These are phyloP conservation scores for Ceuthmochares aereus DNA, from an alignment of 2,113 vertebrate genomes.

Conservation along the genomic window DNA sequence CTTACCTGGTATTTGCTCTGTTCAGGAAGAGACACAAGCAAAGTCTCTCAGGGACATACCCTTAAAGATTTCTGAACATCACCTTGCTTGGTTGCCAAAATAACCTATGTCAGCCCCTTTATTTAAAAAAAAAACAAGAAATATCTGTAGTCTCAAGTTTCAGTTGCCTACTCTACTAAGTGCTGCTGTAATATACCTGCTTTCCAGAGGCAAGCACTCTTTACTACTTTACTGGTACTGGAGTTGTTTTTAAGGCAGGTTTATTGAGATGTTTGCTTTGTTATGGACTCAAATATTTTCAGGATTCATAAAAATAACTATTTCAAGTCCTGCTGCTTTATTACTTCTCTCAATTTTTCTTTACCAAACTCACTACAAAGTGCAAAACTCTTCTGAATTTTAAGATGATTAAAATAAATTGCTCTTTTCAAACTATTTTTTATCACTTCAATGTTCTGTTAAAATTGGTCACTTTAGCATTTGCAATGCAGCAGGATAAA, in stretches of 20 bases:
- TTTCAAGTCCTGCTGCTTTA: background rate
- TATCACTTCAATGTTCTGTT: background rate
- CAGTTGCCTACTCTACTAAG: background rate
- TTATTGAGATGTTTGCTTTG: background rate
- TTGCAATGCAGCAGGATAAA: background rate
- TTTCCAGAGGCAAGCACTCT: background rate
- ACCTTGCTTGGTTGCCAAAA: background rate
- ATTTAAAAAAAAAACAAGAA: too few relatives aligned
- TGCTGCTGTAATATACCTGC: background rate
- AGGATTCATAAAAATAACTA: background rate
- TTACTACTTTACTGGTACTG: background rate
- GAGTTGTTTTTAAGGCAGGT: background rate
- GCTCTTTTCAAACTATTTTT: background rate
- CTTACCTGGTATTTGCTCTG: background rate
- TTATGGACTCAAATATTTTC: background rate
- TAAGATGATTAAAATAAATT: background rate
- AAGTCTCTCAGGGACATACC: background rate
- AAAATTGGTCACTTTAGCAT: background rate
- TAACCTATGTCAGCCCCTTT: background rate
- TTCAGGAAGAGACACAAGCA: background rate
- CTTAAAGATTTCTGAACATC: background rate
- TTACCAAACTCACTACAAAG: background rate
- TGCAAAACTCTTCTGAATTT: background rate
- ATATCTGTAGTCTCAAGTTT: background rate
- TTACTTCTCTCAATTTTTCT: background rate